Evolutionary conservation across 1,140 invertebrate genomes (phyloP).

Genomic region (Apis laboriosa): DNA sequence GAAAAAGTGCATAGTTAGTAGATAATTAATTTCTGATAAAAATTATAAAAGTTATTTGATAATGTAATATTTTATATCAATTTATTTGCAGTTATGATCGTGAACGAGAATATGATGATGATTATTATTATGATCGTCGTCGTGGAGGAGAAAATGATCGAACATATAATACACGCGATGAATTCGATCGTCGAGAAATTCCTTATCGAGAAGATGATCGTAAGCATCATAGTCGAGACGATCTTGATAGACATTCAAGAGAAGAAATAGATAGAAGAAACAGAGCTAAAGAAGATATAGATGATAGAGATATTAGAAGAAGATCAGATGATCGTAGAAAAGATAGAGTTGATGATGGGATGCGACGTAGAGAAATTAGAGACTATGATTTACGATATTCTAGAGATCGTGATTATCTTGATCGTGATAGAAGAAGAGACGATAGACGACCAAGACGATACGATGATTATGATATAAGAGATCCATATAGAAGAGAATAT

Average conservation of each 20-base stretch:
- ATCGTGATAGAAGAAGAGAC: slow-evolving; percentile 74
- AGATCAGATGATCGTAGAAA: slow-evolving; percentile 72
- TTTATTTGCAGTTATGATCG: slow-evolving; percentile 72
- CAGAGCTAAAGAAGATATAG: slow-evolving; percentile 74
- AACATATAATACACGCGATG: slow-evolving; percentile 73
- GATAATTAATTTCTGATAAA: neutral
- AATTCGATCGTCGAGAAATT: slow-evolving; percentile 74
- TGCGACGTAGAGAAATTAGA: slow-evolving; percentile 64
- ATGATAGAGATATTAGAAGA: slow-evolving; percentile 75
- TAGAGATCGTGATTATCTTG: slow-evolving; percentile 72
- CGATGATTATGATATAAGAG: slow-evolving; percentile 75
- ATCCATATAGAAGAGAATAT: slow-evolving; percentile 74
- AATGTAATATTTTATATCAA: neutral
- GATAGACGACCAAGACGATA: slow-evolving; percentile 74
- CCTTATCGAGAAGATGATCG: slow-evolving; percentile 75
- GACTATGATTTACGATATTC: slow-evolving; percentile 74
- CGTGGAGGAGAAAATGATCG: slow-evolving; percentile 78
- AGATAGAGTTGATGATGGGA: slow-evolving; percentile 68
- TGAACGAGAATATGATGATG: slow-evolving; percentile 77
- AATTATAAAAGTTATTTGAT: neutral
- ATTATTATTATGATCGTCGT: slow-evolving; percentile 80
- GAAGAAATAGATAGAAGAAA: slow-evolving; percentile 73
- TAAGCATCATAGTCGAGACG: slow-evolving; percentile 73
- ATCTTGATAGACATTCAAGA: slow-evolving; percentile 71
- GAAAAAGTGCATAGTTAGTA: slow-evolving; percentile 74